Evolutionary conservation across 1,140 invertebrate species (phyloP).

Genomic region (Drosophila ananassae): DNA sequence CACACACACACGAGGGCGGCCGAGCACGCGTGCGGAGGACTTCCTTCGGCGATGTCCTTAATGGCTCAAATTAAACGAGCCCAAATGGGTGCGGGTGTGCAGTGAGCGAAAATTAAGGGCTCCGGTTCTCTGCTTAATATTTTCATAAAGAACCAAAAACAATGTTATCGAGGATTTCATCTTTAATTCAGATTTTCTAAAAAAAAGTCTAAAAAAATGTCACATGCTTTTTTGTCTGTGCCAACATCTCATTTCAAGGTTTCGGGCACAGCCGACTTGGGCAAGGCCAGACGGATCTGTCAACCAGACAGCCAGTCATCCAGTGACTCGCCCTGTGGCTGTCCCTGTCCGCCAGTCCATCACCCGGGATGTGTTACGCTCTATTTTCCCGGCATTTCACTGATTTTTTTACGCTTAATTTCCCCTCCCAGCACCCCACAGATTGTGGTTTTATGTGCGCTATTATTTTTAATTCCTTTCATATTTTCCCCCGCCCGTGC

Average conservation of each 20-base stretch:
- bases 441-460: constrained; percentile 54
- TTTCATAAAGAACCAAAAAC: no score
- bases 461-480: constrained; percentile 65
- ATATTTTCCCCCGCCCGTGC: constrained; percentile 24
- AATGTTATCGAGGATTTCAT: no score
- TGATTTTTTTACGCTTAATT: constrained; percentile 77
- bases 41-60: constrained; percentile 30
- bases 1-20: constrained; percentile 19
- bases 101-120: constrained; percentile 2
- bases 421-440: constrained; percentile 34
- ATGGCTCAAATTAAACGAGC: constrained; percentile 62
- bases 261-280: not conserved
- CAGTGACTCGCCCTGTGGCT: constrained; percentile 4
- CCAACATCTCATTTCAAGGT: not conserved
- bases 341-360: constrained; percentile 7
- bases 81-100: constrained; percentile 26
- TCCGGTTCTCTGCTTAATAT: no score
- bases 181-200: no score
- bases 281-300: constrained; percentile 40
- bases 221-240: not conserved
- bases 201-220: not conserved
- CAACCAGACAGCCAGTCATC: constrained; percentile 24
- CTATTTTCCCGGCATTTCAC: constrained; percentile 70
- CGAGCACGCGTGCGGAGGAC: not conserved
- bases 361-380: constrained; percentile 11